phyloP scores from a whole-genome alignment of 2,113 vertebrate genomes.

The Sander vitreus region DNA sequence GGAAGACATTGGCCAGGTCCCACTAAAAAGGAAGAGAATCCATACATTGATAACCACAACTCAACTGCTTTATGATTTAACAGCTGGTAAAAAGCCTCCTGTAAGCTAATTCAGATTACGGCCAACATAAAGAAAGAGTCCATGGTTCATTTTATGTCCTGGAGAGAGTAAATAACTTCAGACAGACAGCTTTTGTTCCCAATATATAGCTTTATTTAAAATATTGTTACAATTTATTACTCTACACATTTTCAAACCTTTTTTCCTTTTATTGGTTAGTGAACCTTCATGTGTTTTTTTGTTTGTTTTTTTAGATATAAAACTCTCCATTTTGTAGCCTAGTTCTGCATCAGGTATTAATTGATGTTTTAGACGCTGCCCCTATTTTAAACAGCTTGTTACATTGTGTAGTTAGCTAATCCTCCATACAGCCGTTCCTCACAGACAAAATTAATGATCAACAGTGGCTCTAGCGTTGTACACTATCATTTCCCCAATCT shows the following conservation, averaged over 20 bases:
- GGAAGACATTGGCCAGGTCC: slow-evolving; percentile 19
- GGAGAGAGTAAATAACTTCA: slow-evolving; percentile 38
- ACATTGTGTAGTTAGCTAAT: slow-evolving; percentile 43
- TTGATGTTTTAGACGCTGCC: slow-evolving; percentile 56
- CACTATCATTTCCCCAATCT: slow-evolving; percentile 62
- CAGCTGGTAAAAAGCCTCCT: slow-evolving; percentile 28
- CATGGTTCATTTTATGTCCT: background rate
- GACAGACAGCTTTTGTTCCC: slow-evolving; percentile 48
- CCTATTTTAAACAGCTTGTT: slow-evolving; percentile 52
- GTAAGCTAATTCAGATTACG: slow-evolving; percentile 15
- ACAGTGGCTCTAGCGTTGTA: slow-evolving; percentile 41
- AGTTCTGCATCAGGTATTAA: slow-evolving; percentile 70
- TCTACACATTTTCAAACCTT: slow-evolving; percentile 82
- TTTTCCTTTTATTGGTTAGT: slow-evolving; percentile 77
- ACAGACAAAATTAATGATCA: slow-evolving; percentile 49
- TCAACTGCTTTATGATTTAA: slow-evolving; percentile 37
- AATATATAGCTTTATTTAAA: slow-evolving; percentile 88
- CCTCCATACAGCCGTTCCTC: slow-evolving; percentile 20
- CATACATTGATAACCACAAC: slow-evolving; percentile 50
- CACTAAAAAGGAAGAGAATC: slow-evolving; percentile 19
- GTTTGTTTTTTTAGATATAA: slow-evolving; percentile 77
- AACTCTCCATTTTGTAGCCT: slow-evolving; percentile 72
- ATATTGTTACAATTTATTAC: slow-evolving; percentile 87
- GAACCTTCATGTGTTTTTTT: slow-evolving; percentile 72
- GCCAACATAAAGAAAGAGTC: background rate